These are phyloP conservation scores for Caiman crocodilus DNA, from an alignment of 2,797 vertebrate species.

Conservation along the genomic window DNA sequence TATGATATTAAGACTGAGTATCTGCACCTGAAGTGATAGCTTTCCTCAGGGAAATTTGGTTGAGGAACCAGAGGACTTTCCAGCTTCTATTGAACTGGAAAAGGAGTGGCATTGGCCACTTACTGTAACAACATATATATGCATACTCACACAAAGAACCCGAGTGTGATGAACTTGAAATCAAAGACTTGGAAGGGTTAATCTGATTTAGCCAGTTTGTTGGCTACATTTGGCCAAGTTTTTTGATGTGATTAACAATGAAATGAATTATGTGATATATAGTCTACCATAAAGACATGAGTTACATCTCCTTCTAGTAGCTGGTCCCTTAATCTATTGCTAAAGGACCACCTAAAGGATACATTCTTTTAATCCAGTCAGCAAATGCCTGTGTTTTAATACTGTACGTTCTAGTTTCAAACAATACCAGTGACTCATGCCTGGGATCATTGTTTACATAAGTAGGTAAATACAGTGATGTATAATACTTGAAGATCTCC, in stretches of 20 bases:
- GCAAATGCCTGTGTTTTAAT: not conserved
- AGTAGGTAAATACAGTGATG: not conserved
- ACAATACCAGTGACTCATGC: not conserved
- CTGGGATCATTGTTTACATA: not conserved
- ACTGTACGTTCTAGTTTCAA: rapidly evolving
- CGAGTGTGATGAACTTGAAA: not conserved
- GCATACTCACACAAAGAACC: not conserved
- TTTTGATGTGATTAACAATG: not conserved
- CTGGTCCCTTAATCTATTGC: no score
- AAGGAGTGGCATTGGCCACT: no score
- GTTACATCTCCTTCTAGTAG: no score
- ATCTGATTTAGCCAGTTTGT: not conserved
- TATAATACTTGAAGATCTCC: not conserved
- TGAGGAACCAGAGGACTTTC: not conserved
- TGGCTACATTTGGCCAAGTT: not conserved
- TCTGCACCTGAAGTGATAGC: not conserved
- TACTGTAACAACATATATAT: not conserved
- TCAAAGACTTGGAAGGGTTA: not conserved
- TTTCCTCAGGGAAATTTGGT: not conserved
- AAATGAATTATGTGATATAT: not conserved
- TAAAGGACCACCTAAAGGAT: no score
- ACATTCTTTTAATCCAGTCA: not conserved
- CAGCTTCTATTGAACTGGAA: no score
- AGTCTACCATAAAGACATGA: no score
- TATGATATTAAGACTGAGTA: not conserved